Base-by-base conservation (phyloP, 1,140 invertebrate genomes). In the Drosophila sulfurigaster region DNA sequence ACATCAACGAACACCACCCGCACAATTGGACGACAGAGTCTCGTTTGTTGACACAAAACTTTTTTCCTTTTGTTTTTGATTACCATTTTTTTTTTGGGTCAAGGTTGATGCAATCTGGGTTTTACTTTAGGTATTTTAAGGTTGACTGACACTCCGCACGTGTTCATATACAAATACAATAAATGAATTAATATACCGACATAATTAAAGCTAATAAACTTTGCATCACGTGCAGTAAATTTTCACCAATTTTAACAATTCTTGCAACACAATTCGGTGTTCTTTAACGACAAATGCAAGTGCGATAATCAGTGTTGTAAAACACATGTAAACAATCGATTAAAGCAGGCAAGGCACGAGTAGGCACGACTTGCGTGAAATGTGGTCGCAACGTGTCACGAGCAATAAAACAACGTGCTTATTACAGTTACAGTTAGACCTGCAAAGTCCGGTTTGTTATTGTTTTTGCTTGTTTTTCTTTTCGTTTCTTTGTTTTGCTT, bases 61-160 rank as follows among this genome's bases (percentile, higher is more conserved):
- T 67, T 64, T 67, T 65, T 60, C 57, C 58, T 65, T 41, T 58
- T 56, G 15, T 69, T 71, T 79, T 64, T 8, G 62, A 52, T 30
- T 35, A 57, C 41, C 41, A 78, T 32, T 13, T 60, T 67, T 20
- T 25, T 13, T 60, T 59, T 65, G 63, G 81, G 81, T 82, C 81
- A 82, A 83, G 81, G 81, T 71, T 83, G 59, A 20, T 66, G 48
- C 41, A 30, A 32, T 62, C 48, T 48, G 58, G 13, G 46, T 54
- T 52, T 58, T 43, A 54, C 16, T 68, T 67, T 4, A 64, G 49
- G 28, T 56, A 43, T 60, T 58, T 75, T 75, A 56, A 57, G 76
- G 63, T 66, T 66, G 20, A 64, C 20, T 70, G 75, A 62, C 75
- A 35, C 16, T 49, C 46, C 45, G 11, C 46, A 30, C 30, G 30